Percentiles rank a stretch among this genome's conserved stretches.
phyloP scores from a whole-genome alignment of 2,888 invertebrate genomes.

The Ceraclea dissimilis region DNA sequence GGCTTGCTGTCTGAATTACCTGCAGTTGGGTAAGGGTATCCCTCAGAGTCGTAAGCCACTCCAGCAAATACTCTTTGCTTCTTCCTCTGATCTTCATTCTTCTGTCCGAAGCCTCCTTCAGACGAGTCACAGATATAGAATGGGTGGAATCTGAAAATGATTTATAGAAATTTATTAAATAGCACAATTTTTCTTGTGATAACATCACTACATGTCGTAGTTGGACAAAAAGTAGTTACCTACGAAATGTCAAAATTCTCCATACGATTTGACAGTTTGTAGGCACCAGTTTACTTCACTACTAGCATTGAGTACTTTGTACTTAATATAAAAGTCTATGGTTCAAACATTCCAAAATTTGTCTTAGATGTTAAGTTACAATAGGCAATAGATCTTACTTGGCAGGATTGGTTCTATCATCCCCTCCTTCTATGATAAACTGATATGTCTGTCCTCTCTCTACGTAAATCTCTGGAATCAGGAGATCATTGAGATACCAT shows the following conservation, averaged over 20 bases:
- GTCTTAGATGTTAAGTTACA: background rate
- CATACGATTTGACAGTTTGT: too few species aligned
- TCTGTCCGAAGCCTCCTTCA: conserved; percentile 82
- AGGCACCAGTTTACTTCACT: too few species aligned
- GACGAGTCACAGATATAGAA: conserved; percentile 83
- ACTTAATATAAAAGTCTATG: too few species aligned
- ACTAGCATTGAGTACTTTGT: too few species aligned
- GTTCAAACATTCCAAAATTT: too few species aligned
- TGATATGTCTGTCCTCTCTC: conserved; percentile 81
- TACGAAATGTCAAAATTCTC: too few species aligned
- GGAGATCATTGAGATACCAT: conserved; percentile 86
- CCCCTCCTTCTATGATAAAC: conserved; percentile 80
- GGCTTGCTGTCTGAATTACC: too few species aligned
- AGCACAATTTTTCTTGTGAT: too few species aligned
- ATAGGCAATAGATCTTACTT: conserved; percentile 37
- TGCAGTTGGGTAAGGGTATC: conserved; percentile 73
- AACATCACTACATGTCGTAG: too few species aligned
- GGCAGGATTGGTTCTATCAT: conserved; percentile 71
- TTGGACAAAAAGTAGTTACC: too few species aligned
- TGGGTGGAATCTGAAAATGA: conserved; percentile 65
- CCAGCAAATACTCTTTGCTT: conserved; percentile 75
- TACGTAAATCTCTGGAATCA: conserved; percentile 84
- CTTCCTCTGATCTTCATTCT: conserved; percentile 58
- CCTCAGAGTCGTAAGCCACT: conserved; percentile 65
- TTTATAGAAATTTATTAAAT: too few species aligned